Conservation (phyloP, 2,113 vertebrate species). For the Nibea coibor region DNA sequence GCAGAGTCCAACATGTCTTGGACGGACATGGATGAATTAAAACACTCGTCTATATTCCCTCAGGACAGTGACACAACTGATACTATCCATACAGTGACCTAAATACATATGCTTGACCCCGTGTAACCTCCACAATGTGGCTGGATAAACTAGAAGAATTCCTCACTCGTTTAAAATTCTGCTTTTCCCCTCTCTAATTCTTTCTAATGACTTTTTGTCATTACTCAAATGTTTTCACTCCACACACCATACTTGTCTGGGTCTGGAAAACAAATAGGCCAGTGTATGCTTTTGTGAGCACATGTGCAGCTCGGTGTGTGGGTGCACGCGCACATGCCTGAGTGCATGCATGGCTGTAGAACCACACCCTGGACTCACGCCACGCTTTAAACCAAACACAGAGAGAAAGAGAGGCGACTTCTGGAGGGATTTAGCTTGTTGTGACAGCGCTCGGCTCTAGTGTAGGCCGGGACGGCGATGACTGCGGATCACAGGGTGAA, state of each 20-base stretch:
- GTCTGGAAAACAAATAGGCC: constrained; percentile 60
- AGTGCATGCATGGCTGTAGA: constrained; percentile 48
- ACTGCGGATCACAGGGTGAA: constrained; percentile 18
- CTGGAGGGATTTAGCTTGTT: constrained; percentile 59
- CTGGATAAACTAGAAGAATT: neutral
- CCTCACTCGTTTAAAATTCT: neutral
- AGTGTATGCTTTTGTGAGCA: constrained; percentile 54
- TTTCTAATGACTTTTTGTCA: constrained; percentile 31
- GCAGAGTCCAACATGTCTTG: too few species aligned
- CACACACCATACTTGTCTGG: constrained; percentile 24
- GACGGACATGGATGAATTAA: too few species aligned
- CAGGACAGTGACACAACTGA: too few species aligned
- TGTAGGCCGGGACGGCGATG: constrained; percentile 19
- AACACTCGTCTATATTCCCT: too few species aligned
- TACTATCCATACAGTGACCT: too few species aligned
- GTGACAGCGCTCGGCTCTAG: constrained; percentile 50
- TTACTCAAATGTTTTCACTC: constrained; percentile 57
- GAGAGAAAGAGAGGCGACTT: constrained; percentile 52
- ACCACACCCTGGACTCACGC: constrained; percentile 74
- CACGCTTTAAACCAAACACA: constrained; percentile 56
- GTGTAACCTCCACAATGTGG: too few species aligned
- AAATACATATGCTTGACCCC: too few species aligned
- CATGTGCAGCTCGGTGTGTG: constrained; percentile 63
- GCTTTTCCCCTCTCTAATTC: neutral
- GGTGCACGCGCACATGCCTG: constrained; percentile 37